Evolutionary conservation across 2,797 vertebrate genomes (phyloP).

Genomic region (Chiroxiphia lanceolata): DNA sequence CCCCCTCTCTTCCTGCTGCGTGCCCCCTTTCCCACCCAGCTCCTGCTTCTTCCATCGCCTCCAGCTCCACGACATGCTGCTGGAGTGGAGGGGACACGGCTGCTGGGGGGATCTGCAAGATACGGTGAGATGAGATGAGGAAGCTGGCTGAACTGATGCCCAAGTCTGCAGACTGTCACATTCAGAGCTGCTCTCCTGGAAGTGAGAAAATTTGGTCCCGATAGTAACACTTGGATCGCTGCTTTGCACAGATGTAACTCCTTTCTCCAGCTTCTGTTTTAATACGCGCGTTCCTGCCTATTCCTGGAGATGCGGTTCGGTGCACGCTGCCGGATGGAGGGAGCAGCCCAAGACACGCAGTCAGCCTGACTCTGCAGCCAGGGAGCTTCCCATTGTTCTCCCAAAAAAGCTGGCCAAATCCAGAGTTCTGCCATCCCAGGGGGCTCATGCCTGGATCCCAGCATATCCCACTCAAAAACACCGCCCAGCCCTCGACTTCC

Average conservation of each 20-base stretch:
- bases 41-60: not conserved
- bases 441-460: not conserved
- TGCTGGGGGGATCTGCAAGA: slow-evolving; percentile 22
- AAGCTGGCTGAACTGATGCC: slow-evolving; percentile 45
- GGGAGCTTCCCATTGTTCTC: not conserved
- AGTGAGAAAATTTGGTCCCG: slow-evolving; percentile 64
- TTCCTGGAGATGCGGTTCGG: slow-evolving; percentile 33
- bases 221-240: slow-evolving; percentile 57
- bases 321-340: not conserved
- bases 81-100: not conserved
- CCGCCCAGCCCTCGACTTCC: not conserved
- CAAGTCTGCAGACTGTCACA: slow-evolving; percentile 58
- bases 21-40: not conserved
- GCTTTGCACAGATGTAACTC: slow-evolving; percentile 55
- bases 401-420: not conserved
- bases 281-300: slow-evolving; percentile 23
- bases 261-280: slow-evolving; percentile 55
- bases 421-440: not conserved
- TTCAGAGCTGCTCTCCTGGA: slow-evolving; percentile 53
- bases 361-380: not conserved
- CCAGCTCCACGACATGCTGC: not conserved
- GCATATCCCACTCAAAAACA: not conserved
- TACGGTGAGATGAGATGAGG: not conserved
- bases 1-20: too few species aligned
- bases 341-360: not conserved